Percentiles rank a stretch among this genome's conserved stretches.
phyloP scores from a whole-genome alignment of 2,797 vertebrate species.

The Microhierax caerulescens region DNA sequence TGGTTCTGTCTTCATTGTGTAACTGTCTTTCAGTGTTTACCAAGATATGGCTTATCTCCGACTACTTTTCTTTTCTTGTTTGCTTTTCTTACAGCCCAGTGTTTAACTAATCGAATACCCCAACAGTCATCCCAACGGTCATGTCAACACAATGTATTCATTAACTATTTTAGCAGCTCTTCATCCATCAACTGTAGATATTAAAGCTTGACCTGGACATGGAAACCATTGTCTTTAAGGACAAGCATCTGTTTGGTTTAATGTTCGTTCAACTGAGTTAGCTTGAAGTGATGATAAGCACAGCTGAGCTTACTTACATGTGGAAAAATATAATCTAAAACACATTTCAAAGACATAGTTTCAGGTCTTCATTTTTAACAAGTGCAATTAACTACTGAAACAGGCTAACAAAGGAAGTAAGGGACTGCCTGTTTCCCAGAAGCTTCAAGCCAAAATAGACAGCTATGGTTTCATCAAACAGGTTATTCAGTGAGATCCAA shows the following conservation, averaged over 20 bases:
- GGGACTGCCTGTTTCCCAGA: not conserved
- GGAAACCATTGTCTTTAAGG: not conserved
- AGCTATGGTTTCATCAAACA: not conserved
- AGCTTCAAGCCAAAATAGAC: not conserved
- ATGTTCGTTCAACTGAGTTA: not conserved
- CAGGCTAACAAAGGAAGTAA: not conserved
- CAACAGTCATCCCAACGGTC: not conserved
- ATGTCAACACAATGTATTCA: not conserved
- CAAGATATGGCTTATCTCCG: conserved; percentile 12
- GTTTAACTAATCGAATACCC: conserved; percentile 12
- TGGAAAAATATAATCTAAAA: not conserved
- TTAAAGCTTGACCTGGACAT: not conserved
- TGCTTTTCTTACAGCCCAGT: conserved; percentile 14
- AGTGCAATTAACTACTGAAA: not conserved
- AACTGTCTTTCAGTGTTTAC: conserved; percentile 9
- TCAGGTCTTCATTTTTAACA: not conserved
- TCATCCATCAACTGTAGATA: not conserved
- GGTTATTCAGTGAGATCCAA: not conserved
- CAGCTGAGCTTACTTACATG: not conserved
- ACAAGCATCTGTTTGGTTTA: not conserved
- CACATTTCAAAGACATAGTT: not conserved
- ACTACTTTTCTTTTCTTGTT: not conserved
- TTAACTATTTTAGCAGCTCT: conserved; percentile 32
- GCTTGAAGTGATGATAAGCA: not conserved
- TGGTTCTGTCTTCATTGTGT: not conserved